Evolutionary conservation across 2,797 vertebrate species (phyloP), one percentile per base, ranked within the genome.

Genomic region (Tachyglossus aculeatus): DNA sequence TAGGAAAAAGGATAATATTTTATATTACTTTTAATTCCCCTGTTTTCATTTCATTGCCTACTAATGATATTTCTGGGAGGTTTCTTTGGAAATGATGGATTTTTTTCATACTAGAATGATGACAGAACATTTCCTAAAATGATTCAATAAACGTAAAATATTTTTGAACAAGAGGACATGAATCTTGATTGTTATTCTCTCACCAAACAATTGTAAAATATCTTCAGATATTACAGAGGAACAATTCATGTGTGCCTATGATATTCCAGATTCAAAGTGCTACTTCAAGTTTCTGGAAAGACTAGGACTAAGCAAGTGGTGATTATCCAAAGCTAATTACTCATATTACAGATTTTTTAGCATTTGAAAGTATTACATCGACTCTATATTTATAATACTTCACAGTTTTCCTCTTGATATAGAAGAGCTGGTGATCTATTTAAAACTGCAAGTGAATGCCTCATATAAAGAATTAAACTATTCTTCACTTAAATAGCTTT

Each of bases 261-360:
- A 18, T 25, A 16, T 47, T 47, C 29, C 15, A 47, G 7, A 27
- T 9, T 47, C 4, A 18, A 22, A 1, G 15, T 8, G 14, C 25
- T 27, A 44, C 24, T 47, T 47, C 29, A 4, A 27, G 14, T 25
- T 22, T 29, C 16, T 27, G 12, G 44, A 67, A 36, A 21, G 3
- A 37, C 3, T 37, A 19, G 11, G 22, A 7, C 18, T 70, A 13
- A 67, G 67, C 67, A 41, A 27, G 50, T 0, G 55, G 15, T 33
- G 34, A 37, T 53, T 65, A 41, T 56, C 44, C 69, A 48, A 77
- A 52, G 36, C 14, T 58, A 63, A 57, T 52, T 54, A 67, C 18
- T 51, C 19, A 36, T 14, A 36, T 41, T 52, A 53, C 31, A 36
- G 24, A 36, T 54, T 44, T n/a, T 44, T 62, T 47, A 73, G 14